Percentiles rank a stretch among this genome's conserved stretches.
Evolutionary conservation across 1,140 invertebrate species (phyloP).

Genomic region (Musca domestica): DNA sequence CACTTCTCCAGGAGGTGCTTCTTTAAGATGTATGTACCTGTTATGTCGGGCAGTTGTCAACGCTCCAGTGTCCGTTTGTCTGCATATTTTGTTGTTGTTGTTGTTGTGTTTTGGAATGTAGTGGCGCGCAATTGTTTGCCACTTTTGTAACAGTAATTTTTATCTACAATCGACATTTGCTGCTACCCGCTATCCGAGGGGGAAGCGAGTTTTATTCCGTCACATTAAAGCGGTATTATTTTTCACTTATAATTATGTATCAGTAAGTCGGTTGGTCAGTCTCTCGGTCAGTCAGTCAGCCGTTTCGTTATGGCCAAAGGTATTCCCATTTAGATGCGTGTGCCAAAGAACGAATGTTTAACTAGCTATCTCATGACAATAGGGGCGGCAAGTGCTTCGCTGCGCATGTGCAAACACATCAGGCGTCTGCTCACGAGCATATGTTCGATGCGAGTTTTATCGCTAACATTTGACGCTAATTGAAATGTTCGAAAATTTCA

Average conservation of each 20-base stretch:
- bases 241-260: conserved; percentile 15
- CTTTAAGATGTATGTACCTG: not conserved
- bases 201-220: not conserved
- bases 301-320: too few relatives aligned
- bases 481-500: conserved; percentile 9
- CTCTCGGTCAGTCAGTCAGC: too few relatives aligned
- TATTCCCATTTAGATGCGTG: too few relatives aligned
- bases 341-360: not conserved
- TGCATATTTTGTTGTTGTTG: too few relatives aligned
- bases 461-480: conserved; percentile 2
- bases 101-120: too few relatives aligned
- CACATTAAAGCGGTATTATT: not conserved
- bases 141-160: conserved; percentile 8
- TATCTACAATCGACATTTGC: conserved; percentile 18
- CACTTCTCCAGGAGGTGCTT: not conserved
- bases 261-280: not conserved
- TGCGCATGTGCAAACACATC: conserved; percentile 5
- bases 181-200: not conserved
- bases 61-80: not conserved
- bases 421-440: not conserved
- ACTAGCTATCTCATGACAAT: not conserved
- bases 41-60: conserved; percentile 14
- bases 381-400: too few relatives aligned
- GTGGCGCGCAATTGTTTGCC: conserved; percentile 18
- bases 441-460: not conserved